Evolutionary conservation across 2,888 invertebrate species (phyloP).

Genomic region (Idaea aversata): DNA sequence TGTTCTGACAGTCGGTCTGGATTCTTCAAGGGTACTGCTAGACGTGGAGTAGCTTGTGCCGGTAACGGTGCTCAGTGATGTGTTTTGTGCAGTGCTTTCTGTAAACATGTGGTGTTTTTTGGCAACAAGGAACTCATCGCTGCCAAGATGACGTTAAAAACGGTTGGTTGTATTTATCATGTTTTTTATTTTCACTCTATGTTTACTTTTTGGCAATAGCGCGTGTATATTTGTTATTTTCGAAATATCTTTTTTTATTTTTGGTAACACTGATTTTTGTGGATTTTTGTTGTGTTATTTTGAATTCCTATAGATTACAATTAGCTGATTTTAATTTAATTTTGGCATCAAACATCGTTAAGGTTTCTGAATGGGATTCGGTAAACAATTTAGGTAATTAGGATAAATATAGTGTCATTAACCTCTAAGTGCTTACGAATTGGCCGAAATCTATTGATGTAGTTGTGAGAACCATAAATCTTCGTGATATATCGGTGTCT

Average conservation of each 20-base stretch:
- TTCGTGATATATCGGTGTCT: neutral
- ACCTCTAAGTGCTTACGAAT: constrained; percentile 5
- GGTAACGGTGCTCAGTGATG: neutral
- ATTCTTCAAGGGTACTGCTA: neutral
- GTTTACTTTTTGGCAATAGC: constrained; percentile 15
- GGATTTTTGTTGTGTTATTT: too few species aligned
- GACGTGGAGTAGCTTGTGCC: neutral
- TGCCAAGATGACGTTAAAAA: constrained; percentile 60
- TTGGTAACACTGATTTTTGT: neutral
- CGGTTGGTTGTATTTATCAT: constrained; percentile 41
- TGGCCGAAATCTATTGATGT: neutral
- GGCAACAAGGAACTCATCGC: constrained; percentile 34
- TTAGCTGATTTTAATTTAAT: neutral
- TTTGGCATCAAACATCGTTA: neutral
- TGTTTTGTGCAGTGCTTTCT: neutral
- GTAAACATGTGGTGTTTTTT: constrained; percentile 14
- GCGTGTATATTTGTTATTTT: neutral
- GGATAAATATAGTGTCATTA: neutral
- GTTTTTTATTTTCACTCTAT: constrained; percentile 46
- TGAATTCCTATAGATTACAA: neutral
- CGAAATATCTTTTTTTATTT: neutral
- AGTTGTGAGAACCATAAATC: neutral
- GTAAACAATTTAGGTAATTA: neutral
- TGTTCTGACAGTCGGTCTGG: neutral
- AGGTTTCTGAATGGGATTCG: neutral